Conservation (phyloP, 2,888 invertebrate genomes). For the Agrochola macilenta region DNA sequence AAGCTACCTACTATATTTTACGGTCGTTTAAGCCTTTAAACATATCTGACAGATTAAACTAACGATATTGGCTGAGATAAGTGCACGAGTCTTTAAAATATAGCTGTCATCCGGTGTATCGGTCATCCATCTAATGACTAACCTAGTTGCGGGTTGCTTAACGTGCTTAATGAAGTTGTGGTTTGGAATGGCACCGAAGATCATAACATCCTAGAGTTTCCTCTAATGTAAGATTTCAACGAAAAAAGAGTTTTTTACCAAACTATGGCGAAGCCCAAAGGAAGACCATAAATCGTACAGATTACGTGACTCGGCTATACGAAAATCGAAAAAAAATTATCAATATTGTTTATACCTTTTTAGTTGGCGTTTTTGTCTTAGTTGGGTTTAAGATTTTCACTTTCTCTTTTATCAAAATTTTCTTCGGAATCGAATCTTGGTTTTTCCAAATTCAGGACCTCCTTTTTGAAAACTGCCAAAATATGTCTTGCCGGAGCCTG, state of each 20-base stretch:
- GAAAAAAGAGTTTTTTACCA: background rate
- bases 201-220: background rate
- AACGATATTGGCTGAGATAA: constrained; percentile 48
- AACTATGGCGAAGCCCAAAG: no score
- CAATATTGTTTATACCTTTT: no score
- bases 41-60: constrained; percentile 29
- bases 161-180: constrained; percentile 9
- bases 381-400: no score
- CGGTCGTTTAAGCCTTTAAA: constrained; percentile 6
- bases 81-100: constrained; percentile 49
- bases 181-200: background rate
- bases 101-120: constrained; percentile 37
- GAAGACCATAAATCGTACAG: no score
- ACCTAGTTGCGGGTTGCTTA: constrained; percentile 46
- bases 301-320: no score
- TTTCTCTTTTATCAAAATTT: no score
- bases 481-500: background rate
- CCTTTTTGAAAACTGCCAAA: no score
- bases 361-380: no score
- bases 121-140: constrained; percentile 39
- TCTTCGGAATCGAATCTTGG: no score
- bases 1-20: constrained; percentile 18
- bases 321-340: no score
- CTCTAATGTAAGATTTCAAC: background rate
- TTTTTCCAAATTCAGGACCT: background rate